Conservation (phyloP, 2,113 vertebrate genomes). For the Chloroceryle aenea region DNA sequence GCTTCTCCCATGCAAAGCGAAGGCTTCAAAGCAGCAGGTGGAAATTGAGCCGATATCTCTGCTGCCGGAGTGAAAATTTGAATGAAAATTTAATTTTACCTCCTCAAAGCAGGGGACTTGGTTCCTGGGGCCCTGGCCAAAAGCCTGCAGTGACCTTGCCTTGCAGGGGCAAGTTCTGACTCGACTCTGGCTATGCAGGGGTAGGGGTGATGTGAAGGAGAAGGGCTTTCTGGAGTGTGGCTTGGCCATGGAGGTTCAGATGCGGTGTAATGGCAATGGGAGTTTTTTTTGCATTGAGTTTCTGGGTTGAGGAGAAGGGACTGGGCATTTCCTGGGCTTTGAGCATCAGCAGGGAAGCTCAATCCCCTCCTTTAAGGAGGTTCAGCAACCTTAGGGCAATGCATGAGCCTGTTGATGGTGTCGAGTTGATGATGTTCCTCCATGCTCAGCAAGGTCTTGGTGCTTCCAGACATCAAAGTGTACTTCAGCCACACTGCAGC, state of each 20-base stretch:
- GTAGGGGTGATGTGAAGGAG: neutral
- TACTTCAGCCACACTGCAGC: conserved; percentile 16
- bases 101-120: rapidly evolving
- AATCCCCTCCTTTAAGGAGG: neutral
- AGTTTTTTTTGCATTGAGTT: neutral
- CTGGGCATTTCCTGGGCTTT: neutral
- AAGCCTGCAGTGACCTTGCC: neutral
- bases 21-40: conserved; percentile 57
- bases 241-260: conserved; percentile 10
- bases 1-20: neutral
- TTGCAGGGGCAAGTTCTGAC: neutral
- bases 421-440: neutral
- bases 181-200: neutral
- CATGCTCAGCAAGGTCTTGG: neutral
- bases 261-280: neutral
- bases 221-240: conserved; percentile 19
- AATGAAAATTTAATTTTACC: conserved; percentile 32
- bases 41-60: conserved; percentile 45
- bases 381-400: neutral
- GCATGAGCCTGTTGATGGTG: rapidly evolving
- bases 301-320: neutral
- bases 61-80: conserved; percentile 35
- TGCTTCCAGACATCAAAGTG: neutral
- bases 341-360: neutral
- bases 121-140: neutral